Evolutionary conservation across 2,888 invertebrate genomes (phyloP).

Genomic region (Tetragonisca angustula): DNA sequence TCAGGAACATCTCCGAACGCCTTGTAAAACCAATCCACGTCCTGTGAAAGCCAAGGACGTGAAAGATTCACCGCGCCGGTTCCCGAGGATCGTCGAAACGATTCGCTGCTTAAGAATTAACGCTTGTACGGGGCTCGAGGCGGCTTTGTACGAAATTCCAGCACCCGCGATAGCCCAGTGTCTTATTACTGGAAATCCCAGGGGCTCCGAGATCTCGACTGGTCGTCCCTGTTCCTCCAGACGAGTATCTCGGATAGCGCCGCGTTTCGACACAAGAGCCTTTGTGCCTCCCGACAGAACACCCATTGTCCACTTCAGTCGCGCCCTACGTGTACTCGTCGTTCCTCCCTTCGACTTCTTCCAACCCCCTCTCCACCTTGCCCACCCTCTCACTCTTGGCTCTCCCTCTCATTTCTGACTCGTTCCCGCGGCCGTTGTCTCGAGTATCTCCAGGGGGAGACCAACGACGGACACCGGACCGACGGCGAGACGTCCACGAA

Average conservation of each 20-base stretch:
- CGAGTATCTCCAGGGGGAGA: conserved; percentile 46
- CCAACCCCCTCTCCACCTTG: neutral
- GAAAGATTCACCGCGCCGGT: neutral
- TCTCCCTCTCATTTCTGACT: neutral
- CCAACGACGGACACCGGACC: conserved; percentile 39
- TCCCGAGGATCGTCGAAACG: conserved; percentile 10
- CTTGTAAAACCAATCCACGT: neutral
- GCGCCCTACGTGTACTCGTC: conserved; percentile 52
- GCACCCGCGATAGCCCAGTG: neutral
- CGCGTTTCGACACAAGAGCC: conserved; percentile 60
- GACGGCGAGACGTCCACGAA: conserved; percentile 25
- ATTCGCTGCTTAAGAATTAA: conserved; percentile 50
- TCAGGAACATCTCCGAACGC: neutral
- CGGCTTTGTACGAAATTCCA: conserved; percentile 36
- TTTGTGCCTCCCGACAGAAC: conserved; percentile 55
- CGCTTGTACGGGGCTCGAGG: conserved; percentile 1
- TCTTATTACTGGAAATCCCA: conserved; percentile 52
- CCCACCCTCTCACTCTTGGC: neutral
- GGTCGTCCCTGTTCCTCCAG: conserved; percentile 43
- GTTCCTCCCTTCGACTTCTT: conserved; percentile 18
- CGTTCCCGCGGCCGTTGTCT: conserved; percentile 39
- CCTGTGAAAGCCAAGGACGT: neutral
- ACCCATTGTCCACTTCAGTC: conserved; percentile 63
- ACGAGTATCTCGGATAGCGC: conserved; percentile 43
- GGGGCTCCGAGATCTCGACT: conserved; percentile 39